Percentiles rank a stretch among this genome's conserved stretches.
Evolutionary conservation across 1,140 invertebrate genomes (phyloP).

Genomic region (Scaptomyza graminum): DNA sequence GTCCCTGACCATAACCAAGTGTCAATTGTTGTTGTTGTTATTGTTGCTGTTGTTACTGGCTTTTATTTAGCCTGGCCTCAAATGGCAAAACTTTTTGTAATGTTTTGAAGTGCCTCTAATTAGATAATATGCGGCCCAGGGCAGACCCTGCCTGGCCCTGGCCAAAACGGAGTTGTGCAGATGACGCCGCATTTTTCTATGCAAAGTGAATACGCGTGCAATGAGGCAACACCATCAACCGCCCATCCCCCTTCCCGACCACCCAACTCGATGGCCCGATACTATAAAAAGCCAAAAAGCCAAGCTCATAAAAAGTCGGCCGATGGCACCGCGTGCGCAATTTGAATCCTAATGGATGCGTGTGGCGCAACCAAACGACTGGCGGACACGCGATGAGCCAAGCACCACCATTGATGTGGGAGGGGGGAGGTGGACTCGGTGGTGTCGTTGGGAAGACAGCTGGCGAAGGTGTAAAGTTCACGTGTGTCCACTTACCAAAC

Average conservation of each 20-base stretch:
- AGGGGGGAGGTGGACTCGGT: slow-evolving; percentile 14
- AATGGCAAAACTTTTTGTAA: slow-evolving; percentile 82
- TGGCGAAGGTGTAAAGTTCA: slow-evolving; percentile 75
- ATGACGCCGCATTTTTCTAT: slow-evolving; percentile 64
- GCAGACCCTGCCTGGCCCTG: not conserved
- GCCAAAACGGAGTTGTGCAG: slow-evolving; percentile 34
- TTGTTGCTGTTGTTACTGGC: slow-evolving; percentile 26
- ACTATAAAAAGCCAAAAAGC: slow-evolving; percentile 67
- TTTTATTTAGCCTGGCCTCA: slow-evolving; percentile 62
- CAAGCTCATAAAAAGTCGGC: slow-evolving; percentile 67
- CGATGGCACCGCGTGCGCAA: slow-evolving; percentile 67
- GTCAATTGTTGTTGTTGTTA: slow-evolving; percentile 50
- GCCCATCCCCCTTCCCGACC: not conserved
- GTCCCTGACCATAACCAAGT: slow-evolving; percentile 48
- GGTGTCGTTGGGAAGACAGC: slow-evolving; percentile 26
- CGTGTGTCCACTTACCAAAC: slow-evolving; percentile 78
- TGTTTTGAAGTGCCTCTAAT: slow-evolving; percentile 76
- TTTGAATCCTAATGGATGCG: slow-evolving; percentile 82
- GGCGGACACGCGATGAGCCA: slow-evolving; percentile 72
- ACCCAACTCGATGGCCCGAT: slow-evolving; percentile 14
- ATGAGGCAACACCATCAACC: slow-evolving; percentile 1
- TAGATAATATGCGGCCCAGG: slow-evolving; percentile 76
- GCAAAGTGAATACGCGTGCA: slow-evolving; percentile 74
- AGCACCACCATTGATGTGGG: slow-evolving; percentile 33
- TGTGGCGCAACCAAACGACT: slow-evolving; percentile 71